Evolutionary conservation across 2,797 vertebrate genomes (phyloP).

Genomic region (Artibeus lituratus): DNA sequence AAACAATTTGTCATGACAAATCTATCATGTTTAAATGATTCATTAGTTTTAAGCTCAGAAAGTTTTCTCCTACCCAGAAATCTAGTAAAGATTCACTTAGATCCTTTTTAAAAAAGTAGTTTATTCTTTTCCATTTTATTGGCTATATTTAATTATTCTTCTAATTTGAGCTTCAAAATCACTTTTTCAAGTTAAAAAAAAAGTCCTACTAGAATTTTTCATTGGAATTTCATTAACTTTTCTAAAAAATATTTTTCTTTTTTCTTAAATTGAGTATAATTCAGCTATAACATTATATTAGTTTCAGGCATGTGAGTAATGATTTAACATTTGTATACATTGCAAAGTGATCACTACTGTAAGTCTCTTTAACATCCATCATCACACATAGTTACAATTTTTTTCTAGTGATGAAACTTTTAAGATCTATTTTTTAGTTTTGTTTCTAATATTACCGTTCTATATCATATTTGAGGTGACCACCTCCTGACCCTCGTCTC

Average conservation of each 20-base stretch:
- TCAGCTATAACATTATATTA: not conserved
- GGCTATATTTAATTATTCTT: not conserved
- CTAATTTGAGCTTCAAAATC: not conserved
- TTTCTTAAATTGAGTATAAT: not conserved
- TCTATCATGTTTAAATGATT: not conserved
- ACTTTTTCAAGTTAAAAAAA: not conserved
- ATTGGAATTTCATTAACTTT: not conserved
- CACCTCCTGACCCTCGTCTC: not conserved
- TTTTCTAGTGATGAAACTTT: not conserved
- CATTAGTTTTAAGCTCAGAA: not conserved
- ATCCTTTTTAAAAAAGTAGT: not conserved
- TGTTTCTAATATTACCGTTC: not conserved
- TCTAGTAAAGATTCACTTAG: not conserved
- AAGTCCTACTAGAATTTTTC: not conserved
- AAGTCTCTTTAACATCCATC: not conserved
- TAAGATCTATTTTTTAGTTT: not conserved
- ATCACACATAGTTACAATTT: not conserved
- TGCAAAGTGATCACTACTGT: not conserved
- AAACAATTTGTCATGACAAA: not conserved
- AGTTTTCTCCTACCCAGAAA: not conserved
- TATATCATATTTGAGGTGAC: not conserved
- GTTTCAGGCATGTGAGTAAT: not conserved
- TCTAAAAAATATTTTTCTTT: not conserved
- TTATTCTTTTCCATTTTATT: slow-evolving; percentile 7
- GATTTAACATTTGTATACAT: not conserved